Base-by-base conservation (phyloP, 2,888 invertebrate species). In the Thecocarcelia acutangulata region DNA sequence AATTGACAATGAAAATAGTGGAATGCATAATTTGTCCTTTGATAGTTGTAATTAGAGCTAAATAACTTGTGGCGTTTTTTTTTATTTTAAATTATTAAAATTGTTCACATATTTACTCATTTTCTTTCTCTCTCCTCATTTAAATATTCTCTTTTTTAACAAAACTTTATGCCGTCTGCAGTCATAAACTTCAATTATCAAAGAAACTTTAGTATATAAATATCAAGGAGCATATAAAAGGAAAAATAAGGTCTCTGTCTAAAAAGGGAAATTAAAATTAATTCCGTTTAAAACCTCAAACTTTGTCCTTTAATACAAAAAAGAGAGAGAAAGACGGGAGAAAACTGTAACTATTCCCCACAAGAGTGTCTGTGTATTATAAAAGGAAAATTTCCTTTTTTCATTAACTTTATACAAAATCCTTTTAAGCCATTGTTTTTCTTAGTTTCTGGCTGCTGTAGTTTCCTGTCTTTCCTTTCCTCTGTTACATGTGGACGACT, bases 401-500 rank as follows among this genome's bases (percentile, higher is more conserved):
- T 13, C 17, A 4, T 8, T 12, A 52, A 19, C 33, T 46, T 28
- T 15, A 21, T 19, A 37, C n/a, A 73, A 64, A 56, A 48, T 50
- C 40, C 56, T 48, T 19, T 28, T 64, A 58, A 66, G 56, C 56
- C 40, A 63, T 69, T 69, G 74, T 80, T 15, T 52, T 54, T 33
- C 13, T 69, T 56, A 12, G 21, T 9, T 33, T 48, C 17, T 17
- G 17, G 46, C 19, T 46, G 9, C 33, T 33, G 63, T 21, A 48
- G 48, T 13, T 19, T n/a, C n/a, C 2, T 64, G n/a, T 42, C 33
- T 48, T 15, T 21, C 15, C 4, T 13, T 52, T 12, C 11, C 15
- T 15, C 6, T 46, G 46, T 63, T 24, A 69, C 54, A 69, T 77
- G 69, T 17, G 56, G 54, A 70, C 24, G 76, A 63, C 69, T 77